Conservation (phyloP, 2,888 invertebrate genomes). For the Dicranocentrus wangi region DNA sequence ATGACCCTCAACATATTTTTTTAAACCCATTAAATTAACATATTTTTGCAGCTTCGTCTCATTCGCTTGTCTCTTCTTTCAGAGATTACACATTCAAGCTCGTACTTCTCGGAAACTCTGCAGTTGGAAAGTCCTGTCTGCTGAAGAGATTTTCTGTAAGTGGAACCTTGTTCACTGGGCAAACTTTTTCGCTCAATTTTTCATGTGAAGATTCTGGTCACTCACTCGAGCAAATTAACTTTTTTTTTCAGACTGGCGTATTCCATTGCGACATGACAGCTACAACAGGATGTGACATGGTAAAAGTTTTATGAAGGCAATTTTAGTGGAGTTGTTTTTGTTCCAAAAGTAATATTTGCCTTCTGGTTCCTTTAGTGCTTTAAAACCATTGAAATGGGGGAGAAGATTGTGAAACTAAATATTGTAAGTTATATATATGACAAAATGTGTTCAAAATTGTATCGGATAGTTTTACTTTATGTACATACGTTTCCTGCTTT, state of each 20-base stretch:
- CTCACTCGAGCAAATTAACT: neutral
- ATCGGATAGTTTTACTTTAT: too few species aligned
- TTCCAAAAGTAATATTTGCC: too few species aligned
- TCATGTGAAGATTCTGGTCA: neutral
- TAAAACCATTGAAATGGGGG: conserved; percentile 68
- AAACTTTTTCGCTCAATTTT: too few species aligned
- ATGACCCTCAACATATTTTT: conserved; percentile 20
- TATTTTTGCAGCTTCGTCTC: neutral
- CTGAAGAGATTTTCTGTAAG: conserved; percentile 60
- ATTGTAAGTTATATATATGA: conserved; percentile 58
- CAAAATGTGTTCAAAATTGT: neutral
- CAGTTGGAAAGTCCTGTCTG: conserved; percentile 61
- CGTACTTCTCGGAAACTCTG: conserved; percentile 60
- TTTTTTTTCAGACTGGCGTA: conserved; percentile 52
- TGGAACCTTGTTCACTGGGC: too few species aligned
- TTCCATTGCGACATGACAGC: conserved; percentile 59
- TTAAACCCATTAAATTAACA: conserved; percentile 7
- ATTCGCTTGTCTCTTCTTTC: too few species aligned
- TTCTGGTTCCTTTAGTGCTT: conserved; percentile 66
- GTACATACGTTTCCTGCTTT: conserved; percentile 16
- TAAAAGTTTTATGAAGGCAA: conserved; percentile 23
- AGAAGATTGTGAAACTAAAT: conserved; percentile 66
- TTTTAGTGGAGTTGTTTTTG: too few species aligned
- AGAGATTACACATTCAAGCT: conserved; percentile 64
- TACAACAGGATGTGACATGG: conserved; percentile 71